A percentile compares a stretch with the other conserved stretches of the same genome.
These are phyloP conservation scores for Tupaia chinensis DNA, from an alignment of 2,113 vertebrate genomes.

Conservation along the genomic window DNA sequence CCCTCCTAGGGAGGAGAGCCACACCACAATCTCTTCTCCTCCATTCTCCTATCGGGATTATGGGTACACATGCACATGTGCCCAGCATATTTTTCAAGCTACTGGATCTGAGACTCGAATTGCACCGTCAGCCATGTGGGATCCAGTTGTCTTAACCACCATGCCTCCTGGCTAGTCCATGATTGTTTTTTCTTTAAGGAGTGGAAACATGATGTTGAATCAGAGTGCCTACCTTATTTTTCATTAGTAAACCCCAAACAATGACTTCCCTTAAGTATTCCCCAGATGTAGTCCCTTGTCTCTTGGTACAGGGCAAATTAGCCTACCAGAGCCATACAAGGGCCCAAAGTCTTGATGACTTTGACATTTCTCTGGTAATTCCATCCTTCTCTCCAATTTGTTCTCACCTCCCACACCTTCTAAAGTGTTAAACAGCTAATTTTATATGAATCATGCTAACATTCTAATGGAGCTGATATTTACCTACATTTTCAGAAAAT, in stretches of 20 bases:
- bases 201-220: neutral
- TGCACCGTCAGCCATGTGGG: too few species aligned
- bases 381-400: neutral
- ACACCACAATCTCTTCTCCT: too few species aligned
- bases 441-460: neutral
- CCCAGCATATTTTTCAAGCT: too few species aligned
- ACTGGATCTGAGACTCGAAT: too few species aligned
- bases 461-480: neutral
- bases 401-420: neutral
- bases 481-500: neutral
- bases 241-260: neutral
- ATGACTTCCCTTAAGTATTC: neutral
- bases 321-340: neutral
- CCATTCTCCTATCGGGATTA: too few species aligned
- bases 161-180: neutral
- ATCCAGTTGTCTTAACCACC: too few species aligned
- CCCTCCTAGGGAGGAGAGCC: too few species aligned
- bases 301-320: neutral
- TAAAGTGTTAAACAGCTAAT: neutral
- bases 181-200: neutral
- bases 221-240: neutral
- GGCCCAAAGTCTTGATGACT: neutral
- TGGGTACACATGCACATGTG: too few species aligned
- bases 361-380: slow-evolving; percentile 8
- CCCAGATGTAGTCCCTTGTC: neutral